These are phyloP conservation scores for Copidosoma aretas DNA, from an alignment of 2,888 invertebrate species.

Conservation along the genomic window DNA sequence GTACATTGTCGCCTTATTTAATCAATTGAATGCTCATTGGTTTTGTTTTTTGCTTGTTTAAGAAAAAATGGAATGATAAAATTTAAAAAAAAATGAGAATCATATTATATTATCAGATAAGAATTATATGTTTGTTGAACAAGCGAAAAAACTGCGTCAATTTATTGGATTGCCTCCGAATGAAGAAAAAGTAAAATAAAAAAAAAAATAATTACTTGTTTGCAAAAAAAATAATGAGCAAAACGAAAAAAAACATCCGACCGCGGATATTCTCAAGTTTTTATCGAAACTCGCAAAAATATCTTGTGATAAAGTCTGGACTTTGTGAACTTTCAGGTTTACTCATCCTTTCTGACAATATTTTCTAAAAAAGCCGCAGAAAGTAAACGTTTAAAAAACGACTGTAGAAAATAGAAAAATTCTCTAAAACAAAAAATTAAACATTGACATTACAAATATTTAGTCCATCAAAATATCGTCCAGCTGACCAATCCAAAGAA, in stretches of 20 bases:
- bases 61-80: slow-evolving; percentile 20
- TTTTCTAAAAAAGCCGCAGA: slow-evolving; percentile 23
- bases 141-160: slow-evolving; percentile 33
- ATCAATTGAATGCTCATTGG: slow-evolving; percentile 39
- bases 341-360: slow-evolving; percentile 8
- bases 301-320: slow-evolving; percentile 63
- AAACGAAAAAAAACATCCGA: slow-evolving; percentile 29
- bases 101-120: slow-evolving; percentile 6
- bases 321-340: slow-evolving; percentile 44
- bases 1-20: slow-evolving; percentile 52
- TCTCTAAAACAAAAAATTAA: slow-evolving; percentile 17
- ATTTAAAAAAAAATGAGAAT: slow-evolving; percentile 21
- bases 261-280: slow-evolving; percentile 47
- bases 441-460: slow-evolving; percentile 30
- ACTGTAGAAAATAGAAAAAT: slow-evolving; percentile 4
- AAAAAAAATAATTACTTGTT: slow-evolving; percentile 20
- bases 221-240: slow-evolving; percentile 27
- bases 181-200: slow-evolving; percentile 27
- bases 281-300: slow-evolving; percentile 56
- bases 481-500: slow-evolving; percentile 63
- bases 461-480: slow-evolving; percentile 54
- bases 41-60: slow-evolving; percentile 20
- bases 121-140: slow-evolving; percentile 22
- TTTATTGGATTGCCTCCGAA: slow-evolving; percentile 33
- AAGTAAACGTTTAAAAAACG: slow-evolving; percentile 17